Evolutionary conservation across 2,888 invertebrate genomes (phyloP).

Genomic region (Pristionchus entomophagus): DNA sequence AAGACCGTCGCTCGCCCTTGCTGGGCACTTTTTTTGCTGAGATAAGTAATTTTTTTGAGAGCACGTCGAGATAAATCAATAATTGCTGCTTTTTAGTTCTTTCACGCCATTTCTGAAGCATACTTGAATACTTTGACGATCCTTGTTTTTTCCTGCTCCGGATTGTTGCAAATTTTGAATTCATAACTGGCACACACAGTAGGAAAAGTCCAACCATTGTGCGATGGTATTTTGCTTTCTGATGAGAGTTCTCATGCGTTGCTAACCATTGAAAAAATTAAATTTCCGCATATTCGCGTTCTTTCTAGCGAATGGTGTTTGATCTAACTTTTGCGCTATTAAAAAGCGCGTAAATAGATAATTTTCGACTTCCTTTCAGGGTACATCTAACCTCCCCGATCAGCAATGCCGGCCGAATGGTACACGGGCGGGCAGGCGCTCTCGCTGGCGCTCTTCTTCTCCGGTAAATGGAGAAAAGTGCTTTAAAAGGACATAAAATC

Average conservation of each 20-base stretch:
- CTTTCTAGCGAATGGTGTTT: too few species aligned
- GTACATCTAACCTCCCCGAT: not conserved
- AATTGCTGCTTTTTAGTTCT: not conserved
- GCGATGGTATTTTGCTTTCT: too few species aligned
- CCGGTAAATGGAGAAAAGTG: slow-evolving; percentile 28
- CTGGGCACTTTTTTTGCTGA: not conserved
- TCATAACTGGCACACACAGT: too few species aligned
- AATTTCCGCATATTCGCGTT: too few species aligned
- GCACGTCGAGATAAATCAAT: not conserved
- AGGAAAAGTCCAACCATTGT: too few species aligned
- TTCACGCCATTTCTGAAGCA: not conserved
- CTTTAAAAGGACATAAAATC: slow-evolving; percentile 50
- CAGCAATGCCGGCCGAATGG: slow-evolving; percentile 51
- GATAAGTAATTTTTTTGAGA: not conserved
- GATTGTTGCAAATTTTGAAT: too few species aligned
- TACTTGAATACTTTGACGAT: not conserved
- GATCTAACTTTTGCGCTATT: too few species aligned
- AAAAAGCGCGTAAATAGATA: too few species aligned
- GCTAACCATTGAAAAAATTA: too few species aligned
- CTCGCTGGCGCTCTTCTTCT: slow-evolving; percentile 65
- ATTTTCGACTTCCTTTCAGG: not conserved
- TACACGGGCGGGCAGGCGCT: slow-evolving; percentile 73
- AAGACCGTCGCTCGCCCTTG: not conserved
- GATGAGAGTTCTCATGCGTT: too few species aligned
- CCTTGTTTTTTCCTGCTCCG: too few species aligned